Conservation (phyloP, 2,888 invertebrate genomes). For the Rhogogaster chlorosoma region DNA sequence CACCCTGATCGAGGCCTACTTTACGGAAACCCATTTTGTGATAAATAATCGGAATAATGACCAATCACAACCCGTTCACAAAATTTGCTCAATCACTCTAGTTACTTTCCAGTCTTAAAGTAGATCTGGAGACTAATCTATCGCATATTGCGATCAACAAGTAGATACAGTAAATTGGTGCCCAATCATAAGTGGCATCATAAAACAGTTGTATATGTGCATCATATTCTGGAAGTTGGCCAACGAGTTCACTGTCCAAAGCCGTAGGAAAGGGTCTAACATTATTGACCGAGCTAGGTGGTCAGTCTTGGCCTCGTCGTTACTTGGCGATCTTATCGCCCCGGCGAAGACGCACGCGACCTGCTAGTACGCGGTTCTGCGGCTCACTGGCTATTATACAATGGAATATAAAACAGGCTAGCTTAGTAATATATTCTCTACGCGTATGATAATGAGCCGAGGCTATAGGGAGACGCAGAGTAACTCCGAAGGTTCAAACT, state of each 20-base stretch:
- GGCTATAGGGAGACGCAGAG: not conserved
- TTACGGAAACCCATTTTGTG: not conserved
- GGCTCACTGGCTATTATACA: constrained; percentile 46
- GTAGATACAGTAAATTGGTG: not conserved
- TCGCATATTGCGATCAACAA: not conserved
- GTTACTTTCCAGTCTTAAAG: not conserved
- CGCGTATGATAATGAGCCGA: constrained; percentile 46
- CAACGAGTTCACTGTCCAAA: constrained; percentile 8
- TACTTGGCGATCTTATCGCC: constrained; percentile 43
- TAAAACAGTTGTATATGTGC: not conserved
- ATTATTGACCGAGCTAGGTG: constrained; percentile 40
- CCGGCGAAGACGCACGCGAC: constrained; percentile 44
- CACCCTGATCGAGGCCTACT: too few species aligned
- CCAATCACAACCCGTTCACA: not conserved
- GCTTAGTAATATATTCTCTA: constrained; percentile 40
- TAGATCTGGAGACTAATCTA: not conserved
- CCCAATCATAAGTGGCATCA: not conserved
- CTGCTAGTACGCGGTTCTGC: constrained; percentile 31
- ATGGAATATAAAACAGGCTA: constrained; percentile 45
- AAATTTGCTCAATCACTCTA: not conserved
- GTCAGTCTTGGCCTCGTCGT: constrained; percentile 49
- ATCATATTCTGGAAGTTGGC: not conserved
- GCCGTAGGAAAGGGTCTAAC: constrained; percentile 10
- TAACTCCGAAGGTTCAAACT: not conserved
- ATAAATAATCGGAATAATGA: not conserved